phyloP scores from a whole-genome alignment of 2,113 vertebrate species.

The Eleginops maclovinus region DNA sequence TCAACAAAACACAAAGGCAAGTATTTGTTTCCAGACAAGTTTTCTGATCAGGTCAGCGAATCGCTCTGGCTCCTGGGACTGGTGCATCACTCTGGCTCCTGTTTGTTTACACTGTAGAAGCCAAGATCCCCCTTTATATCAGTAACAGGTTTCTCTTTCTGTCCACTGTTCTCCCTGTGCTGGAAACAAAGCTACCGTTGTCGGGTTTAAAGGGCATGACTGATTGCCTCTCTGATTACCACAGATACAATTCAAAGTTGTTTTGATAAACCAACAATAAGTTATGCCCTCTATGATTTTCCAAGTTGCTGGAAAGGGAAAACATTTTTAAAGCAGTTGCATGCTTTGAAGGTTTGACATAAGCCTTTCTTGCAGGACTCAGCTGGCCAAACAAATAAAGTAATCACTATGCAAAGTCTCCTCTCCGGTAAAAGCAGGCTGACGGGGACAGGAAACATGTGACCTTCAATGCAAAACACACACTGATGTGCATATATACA shows the following conservation, averaged over 20 bases:
- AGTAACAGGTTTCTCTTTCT: neutral
- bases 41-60: conserved; percentile 8
- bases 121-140: conserved; percentile 29
- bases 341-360: neutral
- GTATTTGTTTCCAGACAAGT: conserved; percentile 8
- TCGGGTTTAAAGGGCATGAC: conserved; percentile 21
- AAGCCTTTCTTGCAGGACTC: conserved; percentile 16
- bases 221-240: conserved; percentile 28
- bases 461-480: conserved; percentile 34
- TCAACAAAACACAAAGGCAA: neutral
- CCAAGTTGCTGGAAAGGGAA: conserved; percentile 14
- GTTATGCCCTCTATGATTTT: neutral
- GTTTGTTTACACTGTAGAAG: neutral
- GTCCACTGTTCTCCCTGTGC: conserved; percentile 5
- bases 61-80: neutral
- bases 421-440: conserved; percentile 4
- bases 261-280: conserved; percentile 40
- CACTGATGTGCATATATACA: neutral
- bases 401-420: conserved; percentile 65
- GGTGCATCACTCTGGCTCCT: neutral
- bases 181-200: conserved; percentile 17
- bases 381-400: conserved; percentile 57
- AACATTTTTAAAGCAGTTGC: neutral
- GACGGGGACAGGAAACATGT: conserved; percentile 14
- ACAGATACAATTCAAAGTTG: conserved; percentile 34